Percentiles rank a stretch among this genome's conserved stretches.
These are phyloP conservation scores for Piezodorus guildinii DNA, from an alignment of 1,140 invertebrate genomes.

Conservation along the genomic window DNA sequence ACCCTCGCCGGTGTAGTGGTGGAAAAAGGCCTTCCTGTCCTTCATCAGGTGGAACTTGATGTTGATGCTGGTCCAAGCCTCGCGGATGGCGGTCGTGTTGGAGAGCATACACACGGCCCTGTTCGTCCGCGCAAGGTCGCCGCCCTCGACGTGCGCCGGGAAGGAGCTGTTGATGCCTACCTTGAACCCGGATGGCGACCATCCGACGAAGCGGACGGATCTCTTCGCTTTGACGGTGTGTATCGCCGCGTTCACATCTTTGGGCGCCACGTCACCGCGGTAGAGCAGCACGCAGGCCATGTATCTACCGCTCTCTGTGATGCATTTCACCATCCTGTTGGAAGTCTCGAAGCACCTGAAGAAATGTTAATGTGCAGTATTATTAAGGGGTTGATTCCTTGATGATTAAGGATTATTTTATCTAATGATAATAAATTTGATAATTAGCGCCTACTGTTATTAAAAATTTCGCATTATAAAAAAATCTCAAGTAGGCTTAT, in stretches of 20 bases:
- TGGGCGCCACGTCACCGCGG: constrained; percentile 45
- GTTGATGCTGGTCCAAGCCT: constrained; percentile 65
- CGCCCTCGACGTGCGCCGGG: constrained; percentile 20
- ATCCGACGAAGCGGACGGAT: constrained; percentile 42
- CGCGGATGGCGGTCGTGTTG: constrained; percentile 70
- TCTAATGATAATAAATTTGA: no score
- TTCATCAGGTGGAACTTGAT: constrained; percentile 78
- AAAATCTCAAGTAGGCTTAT: no score
- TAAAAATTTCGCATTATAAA: no score
- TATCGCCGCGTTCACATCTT: constrained; percentile 48
- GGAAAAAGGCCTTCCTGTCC: constrained; percentile 72
- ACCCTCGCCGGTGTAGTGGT: constrained; percentile 77
- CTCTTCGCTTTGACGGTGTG: constrained; percentile 34
- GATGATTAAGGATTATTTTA: no score
- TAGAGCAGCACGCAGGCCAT: constrained; percentile 52
- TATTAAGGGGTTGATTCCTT: no score
- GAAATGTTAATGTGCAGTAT: no score
- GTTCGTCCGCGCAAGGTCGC: constrained; percentile 28
- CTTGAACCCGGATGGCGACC: constrained; percentile 22
- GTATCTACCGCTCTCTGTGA: constrained; percentile 36
- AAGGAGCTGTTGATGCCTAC: constrained; percentile 28
- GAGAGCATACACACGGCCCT: constrained; percentile 63
- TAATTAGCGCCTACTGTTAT: no score
- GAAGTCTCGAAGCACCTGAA: constrained; percentile 37
- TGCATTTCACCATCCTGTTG: constrained; percentile 47